Base-by-base conservation (phyloP, 2,113 vertebrate genomes). In the Manacus vitellinus region DNA sequence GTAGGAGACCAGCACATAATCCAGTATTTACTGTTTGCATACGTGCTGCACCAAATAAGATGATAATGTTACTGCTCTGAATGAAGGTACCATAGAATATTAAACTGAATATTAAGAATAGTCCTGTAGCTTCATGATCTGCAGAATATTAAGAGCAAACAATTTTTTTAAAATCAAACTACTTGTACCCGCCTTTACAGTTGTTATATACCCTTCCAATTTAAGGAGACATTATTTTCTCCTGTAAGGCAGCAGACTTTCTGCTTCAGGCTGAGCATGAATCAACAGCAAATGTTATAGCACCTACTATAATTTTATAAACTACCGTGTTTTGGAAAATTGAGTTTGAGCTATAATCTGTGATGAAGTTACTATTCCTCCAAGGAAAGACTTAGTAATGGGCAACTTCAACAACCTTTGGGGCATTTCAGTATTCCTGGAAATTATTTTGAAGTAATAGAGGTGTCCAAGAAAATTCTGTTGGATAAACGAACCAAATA, bases 291-390 rank as follows among this genome's bases (percentile, higher is more conserved):
- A 97, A 97, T 96, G 76, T 88, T 97, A 92, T 55, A 93, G 73
- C 49, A 86, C 74, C 89, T 95, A 94, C 91, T 94, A 96, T 97
- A 95, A 98, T 98, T 98, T 98, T 98, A 98, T 98, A 98, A 98
- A 98, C 93, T 95, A 96, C 92, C 62, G 84, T 84, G 46, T 91
- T 96, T 90, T 96, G 83, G 95, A 96, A 97, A 98, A 97, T 92
- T 95, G 94, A 97, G 85, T 97, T 93, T 97, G 97, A 97, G 30
- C 28, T 97, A 85, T 92, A 96, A 97, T 97, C 92, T 85, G 31
- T 96, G 96, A 96, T 97, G 94, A 94, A 98, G 97, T 95, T 95
- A 93, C 82, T 95, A 68, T 91, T 84, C 77, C 71, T 97, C 92
- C 84, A 62, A 97, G 94, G 94, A 98, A 97, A 94, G 91, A 95